A percentile compares a stretch with the other conserved stretches of the same genome.
Evolutionary conservation across 2,888 invertebrate species (phyloP).

Genomic region (Pristionchus entomophagus): DNA sequence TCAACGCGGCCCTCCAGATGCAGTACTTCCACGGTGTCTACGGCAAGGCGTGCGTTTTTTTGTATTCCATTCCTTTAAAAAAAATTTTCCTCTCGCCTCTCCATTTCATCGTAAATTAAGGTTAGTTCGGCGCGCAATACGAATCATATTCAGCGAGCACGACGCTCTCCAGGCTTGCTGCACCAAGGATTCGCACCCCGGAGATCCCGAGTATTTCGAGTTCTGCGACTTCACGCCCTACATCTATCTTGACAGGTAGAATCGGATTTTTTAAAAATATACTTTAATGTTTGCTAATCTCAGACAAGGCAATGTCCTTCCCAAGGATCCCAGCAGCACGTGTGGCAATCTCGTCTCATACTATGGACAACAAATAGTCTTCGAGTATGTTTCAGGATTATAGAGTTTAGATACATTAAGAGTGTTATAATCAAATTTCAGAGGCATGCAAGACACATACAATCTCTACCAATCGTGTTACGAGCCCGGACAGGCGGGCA

Average conservation of each 20-base stretch:
- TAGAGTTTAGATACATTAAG: neutral
- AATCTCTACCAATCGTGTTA: slow-evolving; percentile 63
- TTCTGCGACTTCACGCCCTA: slow-evolving; percentile 63
- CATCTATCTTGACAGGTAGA: slow-evolving; percentile 51
- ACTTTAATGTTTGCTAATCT: neutral
- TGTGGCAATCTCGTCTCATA: slow-evolving; percentile 58
- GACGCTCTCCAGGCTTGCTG: slow-evolving; percentile 61
- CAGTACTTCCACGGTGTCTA: slow-evolving; percentile 65
- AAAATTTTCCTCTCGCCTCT: neutral
- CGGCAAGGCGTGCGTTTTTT: slow-evolving; percentile 57
- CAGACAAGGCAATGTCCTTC: slow-evolving; percentile 54
- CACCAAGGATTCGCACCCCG: slow-evolving; percentile 48
- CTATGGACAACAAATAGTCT: slow-evolving; percentile 56
- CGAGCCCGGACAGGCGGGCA: slow-evolving; percentile 48
- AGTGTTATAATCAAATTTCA: neutral
- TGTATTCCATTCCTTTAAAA: neutral
- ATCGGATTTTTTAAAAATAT: neutral
- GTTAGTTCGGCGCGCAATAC: neutral
- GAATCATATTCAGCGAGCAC: slow-evolving; percentile 55
- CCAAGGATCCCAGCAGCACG: slow-evolving; percentile 52
- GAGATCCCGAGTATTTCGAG: slow-evolving; percentile 59
- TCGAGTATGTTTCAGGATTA: neutral
- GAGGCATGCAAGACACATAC: slow-evolving; percentile 52
- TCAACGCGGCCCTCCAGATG: slow-evolving; percentile 63
- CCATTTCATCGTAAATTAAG: neutral